These are phyloP conservation scores for Dryocosmus kuriphilus DNA, from an alignment of 2,888 invertebrate species.

Conservation along the genomic window DNA sequence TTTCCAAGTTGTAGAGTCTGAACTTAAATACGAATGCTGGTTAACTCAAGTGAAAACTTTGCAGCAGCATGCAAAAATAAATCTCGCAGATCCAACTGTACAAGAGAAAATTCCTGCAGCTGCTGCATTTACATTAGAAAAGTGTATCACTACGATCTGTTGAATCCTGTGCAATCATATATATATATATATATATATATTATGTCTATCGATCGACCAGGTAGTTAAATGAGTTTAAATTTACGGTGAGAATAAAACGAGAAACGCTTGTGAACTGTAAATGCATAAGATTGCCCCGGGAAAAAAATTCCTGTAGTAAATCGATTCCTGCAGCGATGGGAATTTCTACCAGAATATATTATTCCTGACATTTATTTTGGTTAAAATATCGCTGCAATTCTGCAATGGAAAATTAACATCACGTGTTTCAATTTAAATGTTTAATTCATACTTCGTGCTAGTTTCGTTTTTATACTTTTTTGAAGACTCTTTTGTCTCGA, in stretches of 20 bases:
- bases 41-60: slow-evolving; percentile 4
- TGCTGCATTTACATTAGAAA: slow-evolving; percentile 5
- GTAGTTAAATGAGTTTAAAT: neutral
- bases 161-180: neutral
- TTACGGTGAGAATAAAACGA: neutral
- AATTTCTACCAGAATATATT: no score
- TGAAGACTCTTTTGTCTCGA: no score
- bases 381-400: no score
- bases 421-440: no score
- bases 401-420: no score
- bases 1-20: neutral
- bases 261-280: neutral
- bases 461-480: no score
- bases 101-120: slow-evolving; percentile 1
- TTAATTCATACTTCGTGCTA: no score
- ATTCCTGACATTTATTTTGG: no score
- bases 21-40: slow-evolving; percentile 7
- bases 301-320: no score
- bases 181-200: no score
- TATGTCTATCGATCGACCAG: neutral
- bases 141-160: neutral
- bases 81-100: slow-evolving; percentile 1
- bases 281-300: no score
- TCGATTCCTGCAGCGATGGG: no score
- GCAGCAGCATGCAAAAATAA: slow-evolving; percentile 1